Percentiles rank a stretch among this genome's conserved stretches.
Conservation (phyloP, 2,113 vertebrate species). For the Agapornis roseicollis region DNA sequence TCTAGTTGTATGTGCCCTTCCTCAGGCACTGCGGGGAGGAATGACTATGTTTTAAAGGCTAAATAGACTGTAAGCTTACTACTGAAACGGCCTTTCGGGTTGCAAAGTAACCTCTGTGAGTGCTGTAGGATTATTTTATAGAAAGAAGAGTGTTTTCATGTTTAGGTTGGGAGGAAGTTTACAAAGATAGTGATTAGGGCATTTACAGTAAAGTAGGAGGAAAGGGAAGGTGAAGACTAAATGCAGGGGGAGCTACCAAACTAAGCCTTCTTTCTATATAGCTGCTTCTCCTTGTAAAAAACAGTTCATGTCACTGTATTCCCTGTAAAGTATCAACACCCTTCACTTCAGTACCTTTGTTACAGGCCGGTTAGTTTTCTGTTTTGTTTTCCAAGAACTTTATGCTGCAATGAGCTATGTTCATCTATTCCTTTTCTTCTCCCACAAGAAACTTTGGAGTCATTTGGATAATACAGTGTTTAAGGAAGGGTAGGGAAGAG, state of each 20-base stretch:
- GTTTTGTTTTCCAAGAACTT: not conserved
- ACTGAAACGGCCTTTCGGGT: rapidly evolving
- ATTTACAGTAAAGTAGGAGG: not conserved
- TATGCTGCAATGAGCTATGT: not conserved
- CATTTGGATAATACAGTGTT: not conserved
- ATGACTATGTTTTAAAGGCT: rapidly evolving
- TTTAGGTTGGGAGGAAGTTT: not conserved
- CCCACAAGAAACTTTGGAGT: not conserved
- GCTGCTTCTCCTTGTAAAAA: not conserved
- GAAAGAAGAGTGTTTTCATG: not conserved
- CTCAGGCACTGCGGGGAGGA: no score
- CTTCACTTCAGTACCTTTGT: not conserved
- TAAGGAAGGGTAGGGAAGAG: not conserved
- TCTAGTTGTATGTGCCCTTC: rapidly evolving
- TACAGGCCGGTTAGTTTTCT: not conserved
- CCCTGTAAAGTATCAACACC: not conserved
- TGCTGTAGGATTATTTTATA: rapidly evolving
- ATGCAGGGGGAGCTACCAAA: rapidly evolving
- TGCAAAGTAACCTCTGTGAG: not conserved
- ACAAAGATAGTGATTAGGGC: not conserved
- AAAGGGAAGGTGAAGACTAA: not conserved
- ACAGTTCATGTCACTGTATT: rapidly evolving
- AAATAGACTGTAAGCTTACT: rapidly evolving
- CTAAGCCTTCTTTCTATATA: rapidly evolving
- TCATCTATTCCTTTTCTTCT: not conserved